Evolutionary conservation across 2,888 invertebrate species (phyloP).

Genomic region (Acrobasis suavella): DNA sequence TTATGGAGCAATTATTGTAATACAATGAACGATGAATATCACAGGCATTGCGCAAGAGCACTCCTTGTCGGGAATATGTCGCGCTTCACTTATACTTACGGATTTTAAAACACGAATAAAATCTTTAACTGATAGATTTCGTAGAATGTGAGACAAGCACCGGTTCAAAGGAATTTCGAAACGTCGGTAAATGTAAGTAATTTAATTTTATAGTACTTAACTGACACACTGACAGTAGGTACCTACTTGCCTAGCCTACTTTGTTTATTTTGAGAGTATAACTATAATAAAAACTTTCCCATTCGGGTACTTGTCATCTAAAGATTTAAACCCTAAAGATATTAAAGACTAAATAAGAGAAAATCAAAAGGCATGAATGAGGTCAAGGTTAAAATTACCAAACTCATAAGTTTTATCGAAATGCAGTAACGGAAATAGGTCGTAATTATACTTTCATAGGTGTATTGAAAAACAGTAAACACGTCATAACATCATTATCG

Average conservation of each 20-base stretch:
- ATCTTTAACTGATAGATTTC: not conserved
- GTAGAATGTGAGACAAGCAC: not conserved
- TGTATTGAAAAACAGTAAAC: not conserved
- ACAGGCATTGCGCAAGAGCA: constrained; percentile 57
- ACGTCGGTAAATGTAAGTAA: no score
- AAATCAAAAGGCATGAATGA: not conserved
- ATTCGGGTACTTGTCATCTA: no score
- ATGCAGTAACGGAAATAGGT: not conserved
- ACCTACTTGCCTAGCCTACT: no score
- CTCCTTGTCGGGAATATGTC: constrained; percentile 40
- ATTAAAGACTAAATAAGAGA: no score
- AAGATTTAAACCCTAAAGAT: no score
- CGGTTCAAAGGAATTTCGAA: not conserved
- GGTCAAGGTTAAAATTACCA: not conserved
- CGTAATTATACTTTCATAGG: not conserved
- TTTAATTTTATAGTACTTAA: not conserved
- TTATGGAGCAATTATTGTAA: constrained; percentile 72
- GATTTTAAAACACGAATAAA: constrained; percentile 2
- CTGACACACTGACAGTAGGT: no score
- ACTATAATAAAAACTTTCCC: no score
- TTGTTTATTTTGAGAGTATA: no score
- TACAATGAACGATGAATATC: constrained; percentile 73
- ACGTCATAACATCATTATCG: not conserved
- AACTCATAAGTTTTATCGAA: not conserved
- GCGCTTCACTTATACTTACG: not conserved